Evolutionary conservation across 37 sponge, comb jelly and placozoan genomes (phyloP).

Genomic region (Chondrosia reniformis): DNA sequence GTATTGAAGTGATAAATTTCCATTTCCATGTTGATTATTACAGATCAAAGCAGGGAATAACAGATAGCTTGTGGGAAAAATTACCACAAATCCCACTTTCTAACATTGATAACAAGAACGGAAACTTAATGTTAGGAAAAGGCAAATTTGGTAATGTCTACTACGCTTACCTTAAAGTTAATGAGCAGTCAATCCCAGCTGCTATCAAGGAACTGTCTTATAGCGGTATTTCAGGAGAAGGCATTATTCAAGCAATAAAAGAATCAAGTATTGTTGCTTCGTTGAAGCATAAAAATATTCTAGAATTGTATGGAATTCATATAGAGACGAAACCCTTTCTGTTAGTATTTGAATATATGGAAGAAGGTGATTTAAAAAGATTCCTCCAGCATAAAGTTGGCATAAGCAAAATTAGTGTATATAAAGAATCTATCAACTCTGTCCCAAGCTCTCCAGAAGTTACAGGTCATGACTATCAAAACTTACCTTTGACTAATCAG

Average conservation of each 20-base stretch:
- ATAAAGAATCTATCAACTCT: neutral
- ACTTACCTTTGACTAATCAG: neutral
- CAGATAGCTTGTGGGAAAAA: too few relatives aligned
- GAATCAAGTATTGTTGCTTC: neutral
- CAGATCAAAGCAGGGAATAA: too few relatives aligned
- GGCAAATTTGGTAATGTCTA: neutral
- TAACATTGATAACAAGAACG: too few relatives aligned
- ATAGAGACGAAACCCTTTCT: neutral
- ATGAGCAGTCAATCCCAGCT: neutral
- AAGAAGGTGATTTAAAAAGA: neutral
- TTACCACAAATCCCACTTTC: too few relatives aligned
- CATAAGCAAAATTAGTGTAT: neutral
- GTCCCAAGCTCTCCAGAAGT: neutral
- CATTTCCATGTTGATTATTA: too few relatives aligned
- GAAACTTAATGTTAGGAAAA: neutral
- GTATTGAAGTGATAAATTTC: too few relatives aligned
- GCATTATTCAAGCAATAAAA: neutral
- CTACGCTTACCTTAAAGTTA: neutral
- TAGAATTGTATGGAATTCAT: neutral
- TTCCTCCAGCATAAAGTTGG: neutral
- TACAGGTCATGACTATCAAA: neutral
- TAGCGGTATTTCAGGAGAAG: neutral
- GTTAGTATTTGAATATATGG: neutral
- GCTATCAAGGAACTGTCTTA: neutral
- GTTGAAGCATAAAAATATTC: neutral